Conservation (phyloP, 2,888 invertebrate genomes). For the Parnassius apollo region DNA sequence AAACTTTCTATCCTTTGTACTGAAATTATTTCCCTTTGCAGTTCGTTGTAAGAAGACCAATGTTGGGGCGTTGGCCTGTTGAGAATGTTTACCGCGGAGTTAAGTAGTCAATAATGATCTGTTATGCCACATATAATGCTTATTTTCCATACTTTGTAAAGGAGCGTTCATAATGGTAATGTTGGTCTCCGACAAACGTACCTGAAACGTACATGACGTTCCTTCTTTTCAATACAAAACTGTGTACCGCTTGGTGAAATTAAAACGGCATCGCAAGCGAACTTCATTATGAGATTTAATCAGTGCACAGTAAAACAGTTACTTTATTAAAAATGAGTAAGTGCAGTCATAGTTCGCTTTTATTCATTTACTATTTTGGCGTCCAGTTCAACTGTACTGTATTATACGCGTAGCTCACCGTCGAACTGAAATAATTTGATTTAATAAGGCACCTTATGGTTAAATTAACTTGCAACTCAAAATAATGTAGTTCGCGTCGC, state of each 20-base stretch:
- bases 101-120: conserved; percentile 78
- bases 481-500: not conserved
- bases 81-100: conserved; percentile 77
- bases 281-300: conserved; percentile 68
- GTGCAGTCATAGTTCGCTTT: conserved; percentile 52
- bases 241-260: conserved; percentile 48
- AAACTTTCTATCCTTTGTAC: conserved; percentile 42
- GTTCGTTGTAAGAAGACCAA: conserved; percentile 38
- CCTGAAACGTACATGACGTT: not conserved
- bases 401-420: not conserved
- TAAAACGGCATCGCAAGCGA: conserved; percentile 66
- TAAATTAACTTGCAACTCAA: not conserved
- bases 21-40: conserved; percentile 48
- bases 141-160: conserved; percentile 60
- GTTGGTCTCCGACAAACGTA: conserved; percentile 1
- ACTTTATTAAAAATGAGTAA: conserved; percentile 53
- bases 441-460: conserved; percentile 1
- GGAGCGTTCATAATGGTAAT: conserved; percentile 31
- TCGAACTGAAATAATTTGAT: conserved; percentile 4
- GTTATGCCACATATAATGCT: conserved; percentile 64
- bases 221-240: conserved; percentile 7
- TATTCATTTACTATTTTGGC: conserved; percentile 37
- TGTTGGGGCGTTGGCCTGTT: conserved; percentile 74
- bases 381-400: not conserved
- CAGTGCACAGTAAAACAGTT: conserved; percentile 69